These are phyloP conservation scores for Ammospiza maritima DNA, from an alignment of 2,797 vertebrate species.

Conservation along the genomic window DNA sequence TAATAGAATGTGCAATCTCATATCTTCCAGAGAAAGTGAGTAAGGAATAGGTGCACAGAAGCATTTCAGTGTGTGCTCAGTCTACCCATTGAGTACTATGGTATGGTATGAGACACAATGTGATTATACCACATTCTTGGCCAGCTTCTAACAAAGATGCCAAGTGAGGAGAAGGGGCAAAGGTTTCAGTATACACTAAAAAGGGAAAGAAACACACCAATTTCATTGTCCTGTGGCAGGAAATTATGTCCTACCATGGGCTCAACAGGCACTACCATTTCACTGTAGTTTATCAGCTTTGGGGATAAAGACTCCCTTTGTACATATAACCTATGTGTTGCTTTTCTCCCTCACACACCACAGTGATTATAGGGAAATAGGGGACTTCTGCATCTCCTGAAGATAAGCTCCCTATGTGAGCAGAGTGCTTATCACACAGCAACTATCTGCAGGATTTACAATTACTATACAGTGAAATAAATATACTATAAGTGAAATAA, in stretches of 20 bases:
- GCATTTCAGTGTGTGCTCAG: not conserved
- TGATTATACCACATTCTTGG: not conserved
- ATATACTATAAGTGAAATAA: not conserved
- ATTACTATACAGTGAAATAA: not conserved
- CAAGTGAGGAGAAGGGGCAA: not conserved
- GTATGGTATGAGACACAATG: rapidly evolving
- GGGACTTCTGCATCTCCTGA: not conserved
- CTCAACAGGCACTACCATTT: not conserved
- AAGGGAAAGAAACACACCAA: not conserved
- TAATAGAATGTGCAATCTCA: not conserved
- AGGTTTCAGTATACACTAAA: not conserved
- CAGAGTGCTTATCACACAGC: not conserved
- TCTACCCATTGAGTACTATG: not conserved
- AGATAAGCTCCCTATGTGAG: not conserved
- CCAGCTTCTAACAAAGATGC: not conserved
- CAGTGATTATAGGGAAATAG: not conserved
- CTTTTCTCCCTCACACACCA: not conserved
- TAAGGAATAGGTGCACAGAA: not conserved
- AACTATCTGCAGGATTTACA: not conserved
- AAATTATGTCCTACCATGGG: not conserved
- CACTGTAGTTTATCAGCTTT: not conserved
- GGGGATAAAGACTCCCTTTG: not conserved
- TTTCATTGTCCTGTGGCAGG: not conserved
- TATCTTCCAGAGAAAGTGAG: not conserved
- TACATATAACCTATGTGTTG: not conserved